Base-by-base conservation (phyloP, 2,797 vertebrate genomes). In the Dipus sagitta region DNA sequence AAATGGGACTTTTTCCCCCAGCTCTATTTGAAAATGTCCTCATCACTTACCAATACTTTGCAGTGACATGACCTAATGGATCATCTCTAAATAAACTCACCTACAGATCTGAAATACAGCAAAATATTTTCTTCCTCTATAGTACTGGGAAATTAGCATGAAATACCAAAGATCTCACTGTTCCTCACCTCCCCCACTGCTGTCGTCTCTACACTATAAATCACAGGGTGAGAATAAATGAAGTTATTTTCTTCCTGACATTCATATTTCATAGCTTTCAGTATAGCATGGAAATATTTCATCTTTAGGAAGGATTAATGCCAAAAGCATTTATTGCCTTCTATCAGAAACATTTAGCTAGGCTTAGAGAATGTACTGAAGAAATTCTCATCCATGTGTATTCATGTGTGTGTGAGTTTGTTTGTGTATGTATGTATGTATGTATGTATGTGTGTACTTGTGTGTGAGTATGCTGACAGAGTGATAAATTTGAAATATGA, bases 21-120 rank as follows among this genome's bases (percentile, higher is more conserved):
- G 88, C 47, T 93, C 62, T 93, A 47, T 82, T 86, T 83, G 74
- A 74, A 93, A 95, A 93, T 92, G 71, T 88, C 89, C 47, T 94
- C 84, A 96, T 92, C 96, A 96, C 47, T 82, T 96, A 77, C 76
- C 32, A 94, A 26, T 70, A 92, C 21, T 92, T 62, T 14, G 65
- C 77, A 62, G 38, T 96, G 82, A 96, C 88, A 97, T 75, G 92
- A 97, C 87, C 34, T 96, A 94, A 95, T 96, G 67, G 28, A 94
- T 52, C 68, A 87, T 82, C 74, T 97, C 98, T 97, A 96, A 97
- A 95, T 93, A 95, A 81, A 94, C 97, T 96, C 76, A 89, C 47
- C 87, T 96, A 81, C 67, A 95, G 62, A 97, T 82, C 47, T 23
- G 89, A 3, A 58, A 52, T 88, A 30, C 52, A 30, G 78, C 88